These are phyloP conservation scores for Penaeus monodon DNA, from an alignment of 2,888 invertebrate genomes.

Conservation along the genomic window DNA sequence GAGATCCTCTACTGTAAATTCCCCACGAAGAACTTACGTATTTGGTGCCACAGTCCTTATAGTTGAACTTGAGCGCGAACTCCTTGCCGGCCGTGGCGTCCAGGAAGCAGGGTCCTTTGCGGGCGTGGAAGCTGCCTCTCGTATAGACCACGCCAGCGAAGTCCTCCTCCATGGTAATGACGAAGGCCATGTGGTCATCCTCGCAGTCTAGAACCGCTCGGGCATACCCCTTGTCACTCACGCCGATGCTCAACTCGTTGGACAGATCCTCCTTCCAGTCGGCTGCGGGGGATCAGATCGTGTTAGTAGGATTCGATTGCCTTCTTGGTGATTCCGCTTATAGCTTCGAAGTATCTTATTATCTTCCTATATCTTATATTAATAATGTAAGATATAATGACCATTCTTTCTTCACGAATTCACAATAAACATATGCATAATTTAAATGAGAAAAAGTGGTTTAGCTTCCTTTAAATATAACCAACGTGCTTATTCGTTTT, in stretches of 20 bases:
- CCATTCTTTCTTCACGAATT: too few species aligned
- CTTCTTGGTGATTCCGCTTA: too few species aligned
- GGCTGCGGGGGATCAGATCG: background rate
- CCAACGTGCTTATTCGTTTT: background rate
- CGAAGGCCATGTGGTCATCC: slow-evolving; percentile 61
- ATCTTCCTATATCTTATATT: too few species aligned
- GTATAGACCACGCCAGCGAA: slow-evolving; percentile 78
- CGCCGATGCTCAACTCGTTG: slow-evolving; percentile 45
- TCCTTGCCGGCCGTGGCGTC: slow-evolving; percentile 72
- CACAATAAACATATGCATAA: too few species aligned
- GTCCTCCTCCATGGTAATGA: slow-evolving; percentile 69
- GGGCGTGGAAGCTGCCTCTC: slow-evolving; percentile 75
- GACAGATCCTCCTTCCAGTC: slow-evolving; percentile 54
- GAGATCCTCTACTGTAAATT: too few species aligned
- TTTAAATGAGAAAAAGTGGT: too few species aligned
- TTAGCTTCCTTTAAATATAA: too few species aligned
- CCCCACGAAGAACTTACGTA: slow-evolving; percentile 68
- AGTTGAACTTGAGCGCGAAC: slow-evolving; percentile 74
- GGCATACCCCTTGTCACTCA: slow-evolving; percentile 43
- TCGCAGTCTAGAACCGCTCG: slow-evolving; percentile 61
- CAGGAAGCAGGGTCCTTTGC: slow-evolving; percentile 74
- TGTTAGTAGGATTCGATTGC: too few species aligned
- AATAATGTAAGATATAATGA: too few species aligned
- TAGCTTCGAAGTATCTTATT: too few species aligned
- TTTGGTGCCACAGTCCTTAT: slow-evolving; percentile 75